Base-by-base conservation (phyloP, 1,140 invertebrate genomes). In the Drosophila suzukii region DNA sequence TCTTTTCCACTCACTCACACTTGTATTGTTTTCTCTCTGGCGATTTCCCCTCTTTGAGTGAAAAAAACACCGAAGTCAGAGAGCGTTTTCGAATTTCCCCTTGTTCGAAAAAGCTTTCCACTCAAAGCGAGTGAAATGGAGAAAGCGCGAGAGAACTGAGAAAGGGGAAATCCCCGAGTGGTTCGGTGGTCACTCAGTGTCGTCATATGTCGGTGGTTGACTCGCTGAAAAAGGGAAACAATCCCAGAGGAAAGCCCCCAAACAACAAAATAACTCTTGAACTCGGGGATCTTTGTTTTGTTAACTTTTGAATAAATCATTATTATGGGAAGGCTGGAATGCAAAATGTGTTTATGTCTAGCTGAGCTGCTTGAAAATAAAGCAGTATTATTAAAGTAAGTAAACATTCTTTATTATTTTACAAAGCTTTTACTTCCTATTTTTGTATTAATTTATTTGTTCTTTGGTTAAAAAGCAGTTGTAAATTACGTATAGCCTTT, bases 71-170 rank as follows among this genome's bases (percentile, higher is more conserved):
- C 39, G 15, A 10, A 3, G 24, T 12, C 34, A 20, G 47, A 74
- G 75, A 74, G 77, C 38, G 43, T n/a, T 15, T 56, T 67, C 39
- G 58, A 81, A 30, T 63, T 78, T 78, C 75, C 78, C 60, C 78
- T 61, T 63, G 63, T 81, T 66, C 78, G 78, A 81, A 81, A 81
- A 65, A 4, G 36, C 4, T 20, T 49, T 20, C 15, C 15, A 39
- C 59, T 66, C 62, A 13, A 0, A 7, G 12, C 11, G 41, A 34
- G 57, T 38, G 58, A 39, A 39, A 30, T 32, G 12, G 53, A 15
- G 51, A 61, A 38, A 55, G 50, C 32, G 15, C 13, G 11, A 20
- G 24, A 32, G 27, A 57, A 32, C 15, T 41, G 59, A 58, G 53
- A 62, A 63, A 36, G 43, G 62, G 62, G 58, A 63, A 62, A 47